These are phyloP conservation scores for Hylaeus volcanicus DNA, from an alignment of 1,140 invertebrate genomes.

Conservation along the genomic window DNA sequence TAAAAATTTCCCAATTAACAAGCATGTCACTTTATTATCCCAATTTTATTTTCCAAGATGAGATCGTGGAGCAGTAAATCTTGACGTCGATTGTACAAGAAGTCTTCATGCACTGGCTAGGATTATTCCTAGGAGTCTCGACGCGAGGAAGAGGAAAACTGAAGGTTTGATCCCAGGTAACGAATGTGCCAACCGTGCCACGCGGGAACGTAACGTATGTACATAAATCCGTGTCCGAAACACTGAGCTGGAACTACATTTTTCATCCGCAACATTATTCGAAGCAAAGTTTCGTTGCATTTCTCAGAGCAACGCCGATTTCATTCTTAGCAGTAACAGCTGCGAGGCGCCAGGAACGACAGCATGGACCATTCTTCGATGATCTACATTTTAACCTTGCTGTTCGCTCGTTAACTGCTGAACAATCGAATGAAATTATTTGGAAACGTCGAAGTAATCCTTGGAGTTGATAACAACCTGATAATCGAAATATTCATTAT, in stretches of 20 bases:
- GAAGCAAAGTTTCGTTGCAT: conserved; percentile 19
- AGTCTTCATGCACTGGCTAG: neutral
- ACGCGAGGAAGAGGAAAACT: neutral
- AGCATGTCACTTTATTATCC: too few relatives aligned
- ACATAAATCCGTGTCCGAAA: conserved; percentile 37
- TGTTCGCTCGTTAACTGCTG: neutral
- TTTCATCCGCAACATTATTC: conserved; percentile 36
- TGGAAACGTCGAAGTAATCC: neutral
- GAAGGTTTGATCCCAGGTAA: conserved; percentile 21
- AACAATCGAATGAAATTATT: neutral
- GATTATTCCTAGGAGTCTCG: neutral
- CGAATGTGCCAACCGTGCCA: conserved; percentile 3
- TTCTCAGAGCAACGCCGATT: conserved; percentile 25
- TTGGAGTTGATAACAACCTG: too few relatives aligned
- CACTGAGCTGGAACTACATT: conserved; percentile 18
- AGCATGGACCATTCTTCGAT: neutral
- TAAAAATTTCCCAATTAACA: too few relatives aligned
- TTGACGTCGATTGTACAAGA: too few relatives aligned
- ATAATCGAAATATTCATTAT: neutral
- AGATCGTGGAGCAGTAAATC: neutral
- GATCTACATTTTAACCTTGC: conserved; percentile 26
- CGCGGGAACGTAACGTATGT: conserved; percentile 9
- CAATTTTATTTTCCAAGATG: neutral
- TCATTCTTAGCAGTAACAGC: conserved; percentile 13
- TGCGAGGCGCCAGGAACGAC: neutral